phyloP scores from a whole-genome alignment of 2,113 vertebrate species.

The Trochalopteron elliotii region DNA sequence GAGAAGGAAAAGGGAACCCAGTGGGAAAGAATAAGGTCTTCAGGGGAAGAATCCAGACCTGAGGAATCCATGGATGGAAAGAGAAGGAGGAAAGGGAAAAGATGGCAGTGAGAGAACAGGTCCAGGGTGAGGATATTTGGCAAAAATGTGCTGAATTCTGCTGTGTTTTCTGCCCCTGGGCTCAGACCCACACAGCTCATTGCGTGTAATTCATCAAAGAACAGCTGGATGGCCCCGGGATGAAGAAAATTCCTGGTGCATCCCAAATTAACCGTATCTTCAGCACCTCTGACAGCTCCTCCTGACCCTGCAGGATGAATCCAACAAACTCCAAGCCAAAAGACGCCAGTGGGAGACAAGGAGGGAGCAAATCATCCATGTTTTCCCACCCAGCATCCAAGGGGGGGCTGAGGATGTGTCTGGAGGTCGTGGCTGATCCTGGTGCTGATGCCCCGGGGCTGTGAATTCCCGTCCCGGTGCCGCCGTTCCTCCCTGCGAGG shows the following conservation, averaged over 20 bases:
- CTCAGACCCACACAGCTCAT: background rate
- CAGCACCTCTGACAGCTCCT: background rate
- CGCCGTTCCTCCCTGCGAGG: background rate
- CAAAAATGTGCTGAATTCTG: background rate
- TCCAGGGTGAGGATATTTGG: background rate
- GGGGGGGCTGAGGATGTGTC: accelerated
- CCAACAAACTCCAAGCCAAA: background rate
- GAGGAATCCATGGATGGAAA: background rate
- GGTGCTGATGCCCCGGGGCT: background rate
- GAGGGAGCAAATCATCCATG: accelerated
- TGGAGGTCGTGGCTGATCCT: background rate
- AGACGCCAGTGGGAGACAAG: accelerated
- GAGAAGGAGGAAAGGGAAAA: background rate
- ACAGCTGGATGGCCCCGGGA: background rate
- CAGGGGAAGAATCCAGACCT: background rate
- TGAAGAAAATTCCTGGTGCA: background rate
- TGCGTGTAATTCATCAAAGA: background rate
- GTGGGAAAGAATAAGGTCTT: background rate
- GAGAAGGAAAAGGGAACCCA: background rate
- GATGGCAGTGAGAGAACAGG: background rate
- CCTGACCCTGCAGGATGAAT: accelerated
- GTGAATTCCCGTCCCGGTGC: background rate
- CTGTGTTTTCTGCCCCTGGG: background rate
- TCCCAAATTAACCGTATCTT: accelerated
- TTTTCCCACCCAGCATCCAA: background rate